Evolutionary conservation across 2,888 invertebrate species (phyloP).

Genomic region (Cosmia pyralina): DNA sequence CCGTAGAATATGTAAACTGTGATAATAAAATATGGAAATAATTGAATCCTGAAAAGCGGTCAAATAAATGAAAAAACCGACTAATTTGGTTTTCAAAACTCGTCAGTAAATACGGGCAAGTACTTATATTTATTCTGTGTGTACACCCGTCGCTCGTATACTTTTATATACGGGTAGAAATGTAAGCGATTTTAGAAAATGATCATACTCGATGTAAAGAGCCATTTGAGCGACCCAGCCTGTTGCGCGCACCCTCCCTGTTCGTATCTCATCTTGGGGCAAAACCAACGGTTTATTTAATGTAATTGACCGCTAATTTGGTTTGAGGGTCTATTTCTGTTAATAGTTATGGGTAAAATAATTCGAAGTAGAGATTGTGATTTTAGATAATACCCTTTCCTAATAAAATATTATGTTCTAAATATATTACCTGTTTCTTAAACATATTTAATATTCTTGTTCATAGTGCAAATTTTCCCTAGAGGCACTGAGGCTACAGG

Average conservation of each 20-base stretch:
- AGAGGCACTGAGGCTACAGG: slow-evolving; percentile 28
- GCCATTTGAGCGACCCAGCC: slow-evolving; percentile 75
- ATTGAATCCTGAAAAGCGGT: slow-evolving; percentile 5
- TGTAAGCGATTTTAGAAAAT: slow-evolving; percentile 35
- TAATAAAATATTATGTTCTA: background rate
- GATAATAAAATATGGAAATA: too few relatives aligned
- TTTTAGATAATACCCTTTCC: background rate
- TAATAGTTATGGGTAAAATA: slow-evolving; percentile 17
- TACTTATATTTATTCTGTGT: slow-evolving; percentile 26
- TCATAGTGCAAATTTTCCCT: slow-evolving; percentile 33
- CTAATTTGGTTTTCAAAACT: slow-evolving; percentile 17
- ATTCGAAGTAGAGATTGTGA: slow-evolving; percentile 6
- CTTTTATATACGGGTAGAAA: slow-evolving; percentile 33
- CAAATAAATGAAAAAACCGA: slow-evolving; percentile 9
- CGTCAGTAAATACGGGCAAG: slow-evolving; percentile 16
- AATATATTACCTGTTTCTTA: background rate
- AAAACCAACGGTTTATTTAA: slow-evolving; percentile 45
- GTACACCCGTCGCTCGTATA: background rate
- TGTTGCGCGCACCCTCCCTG: slow-evolving; percentile 80
- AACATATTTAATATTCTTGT: background rate
- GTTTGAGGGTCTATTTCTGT: slow-evolving; percentile 17
- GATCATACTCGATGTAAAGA: slow-evolving; percentile 43
- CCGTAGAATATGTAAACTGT: too few relatives aligned
- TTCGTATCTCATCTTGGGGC: slow-evolving; percentile 78
- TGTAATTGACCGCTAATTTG: slow-evolving; percentile 40